Base-by-base conservation (phyloP, 2,797 vertebrate species). In the Manis pentadactyla region DNA sequence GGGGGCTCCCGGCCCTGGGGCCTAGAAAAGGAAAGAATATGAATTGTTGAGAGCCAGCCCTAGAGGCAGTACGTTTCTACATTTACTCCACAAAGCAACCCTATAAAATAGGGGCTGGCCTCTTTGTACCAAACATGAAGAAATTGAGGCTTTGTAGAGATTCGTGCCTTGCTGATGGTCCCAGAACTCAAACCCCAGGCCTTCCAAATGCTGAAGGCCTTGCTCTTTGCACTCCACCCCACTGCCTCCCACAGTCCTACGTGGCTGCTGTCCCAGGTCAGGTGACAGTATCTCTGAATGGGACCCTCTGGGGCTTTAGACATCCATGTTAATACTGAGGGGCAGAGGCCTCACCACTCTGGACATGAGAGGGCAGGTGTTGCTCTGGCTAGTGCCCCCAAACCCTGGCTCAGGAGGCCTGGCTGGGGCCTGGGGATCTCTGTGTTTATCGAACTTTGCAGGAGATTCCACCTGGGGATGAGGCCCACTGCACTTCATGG, bases 81-180 rank as follows among this genome's bases (percentile, higher is more conserved):
- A 77, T 79, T 27, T 51, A 81, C 34, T 88, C 63, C 79, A 94
- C 86, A 42, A 21, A 87, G 82, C 68, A 83, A 53, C 37, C n/a
- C 25, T 69, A 68, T 55, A n/a, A 77, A 74, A 79, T 55, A 69
- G 34, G 61, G 27, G 46, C 19, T 46, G 59, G 93, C 74, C 81
- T 34, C 68, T 17, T 92, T 63, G 61, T 46, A 77, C n/a, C 49
- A 94, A 77, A 57, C n/a, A 46, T 34, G 81, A 92, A 73, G 83
- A 57, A 55, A 29, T 1, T 14, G 49, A 87, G 5, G 78, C 63
- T 39, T n/a, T 53, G 85, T 59, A 13, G 8, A 74, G 27, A 5
- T 46, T 15, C 51, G 29, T 17, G 31, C 57, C 17, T 4, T 86
- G 42, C 11, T 2, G 42, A 53, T 61, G 61, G 51, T 69, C 59